Evolutionary conservation across 1,140 invertebrate genomes (phyloP).

Genomic region (Brachionus paranguensis): DNA sequence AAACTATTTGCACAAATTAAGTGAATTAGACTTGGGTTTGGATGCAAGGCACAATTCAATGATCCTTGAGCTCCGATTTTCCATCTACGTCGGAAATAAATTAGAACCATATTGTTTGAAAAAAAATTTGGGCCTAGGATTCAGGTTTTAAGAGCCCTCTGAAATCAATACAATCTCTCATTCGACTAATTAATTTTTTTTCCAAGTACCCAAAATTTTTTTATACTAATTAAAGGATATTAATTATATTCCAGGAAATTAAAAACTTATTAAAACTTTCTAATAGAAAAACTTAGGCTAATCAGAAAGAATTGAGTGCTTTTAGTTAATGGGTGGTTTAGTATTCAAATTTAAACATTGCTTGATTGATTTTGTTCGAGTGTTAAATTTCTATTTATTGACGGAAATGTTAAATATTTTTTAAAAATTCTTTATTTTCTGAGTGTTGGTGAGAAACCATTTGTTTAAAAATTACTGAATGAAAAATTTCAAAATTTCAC

Average conservation of each 20-base stretch:
- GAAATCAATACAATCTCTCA: neutral
- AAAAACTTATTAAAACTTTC: neutral
- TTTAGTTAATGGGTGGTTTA: neutral
- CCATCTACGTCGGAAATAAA: neutral
- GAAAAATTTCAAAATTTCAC: neutral
- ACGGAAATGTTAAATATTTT: neutral
- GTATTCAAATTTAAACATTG: neutral
- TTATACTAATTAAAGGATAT: neutral
- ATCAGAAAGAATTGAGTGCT: neutral
- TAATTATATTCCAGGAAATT: neutral
- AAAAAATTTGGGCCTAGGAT: neutral
- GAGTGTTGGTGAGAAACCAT: neutral
- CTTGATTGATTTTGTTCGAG: neutral
- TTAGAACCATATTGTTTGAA: neutral
- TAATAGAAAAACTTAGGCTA: neutral
- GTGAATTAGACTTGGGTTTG: too few relatives aligned
- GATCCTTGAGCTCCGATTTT: neutral
- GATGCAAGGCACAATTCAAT: too few relatives aligned
- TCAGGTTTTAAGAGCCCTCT: neutral
- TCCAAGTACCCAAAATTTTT: neutral
- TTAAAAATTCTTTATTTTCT: neutral
- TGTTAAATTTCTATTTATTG: neutral
- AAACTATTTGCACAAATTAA: neutral
- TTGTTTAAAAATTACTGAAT: neutral
- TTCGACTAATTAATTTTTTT: neutral